phyloP scores from a whole-genome alignment of 2,888 invertebrate genomes.

The Athrips mouffetella region DNA sequence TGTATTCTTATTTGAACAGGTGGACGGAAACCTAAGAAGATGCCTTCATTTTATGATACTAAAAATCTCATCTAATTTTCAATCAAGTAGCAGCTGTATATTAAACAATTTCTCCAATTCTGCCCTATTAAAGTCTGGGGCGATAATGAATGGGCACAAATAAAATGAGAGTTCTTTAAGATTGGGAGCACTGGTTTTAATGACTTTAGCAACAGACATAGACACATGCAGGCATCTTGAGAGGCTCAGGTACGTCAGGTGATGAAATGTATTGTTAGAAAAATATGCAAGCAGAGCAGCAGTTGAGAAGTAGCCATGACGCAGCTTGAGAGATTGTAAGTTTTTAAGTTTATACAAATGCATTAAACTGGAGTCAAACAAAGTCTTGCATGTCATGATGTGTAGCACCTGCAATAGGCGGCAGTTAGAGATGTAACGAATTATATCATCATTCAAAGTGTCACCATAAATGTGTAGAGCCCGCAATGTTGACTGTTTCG shows the following conservation, averaged over 20 bases:
- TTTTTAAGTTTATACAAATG: constrained; percentile 66
- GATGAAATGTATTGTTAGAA: constrained; percentile 67
- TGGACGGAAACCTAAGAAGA: constrained; percentile 49
- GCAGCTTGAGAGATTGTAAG: constrained; percentile 67
- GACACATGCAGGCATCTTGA: constrained; percentile 72
- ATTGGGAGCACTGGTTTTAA: constrained; percentile 70
- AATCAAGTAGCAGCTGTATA: constrained; percentile 71
- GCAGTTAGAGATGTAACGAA: constrained; percentile 65
- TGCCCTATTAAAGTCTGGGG: constrained; percentile 63
- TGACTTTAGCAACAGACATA: constrained; percentile 68
- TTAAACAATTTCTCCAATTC: constrained; percentile 72
- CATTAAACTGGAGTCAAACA: constrained; percentile 72
- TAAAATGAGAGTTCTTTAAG: constrained; percentile 72
- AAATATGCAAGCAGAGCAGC: constrained; percentile 70
- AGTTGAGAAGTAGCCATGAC: constrained; percentile 74
- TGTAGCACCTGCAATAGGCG: constrained; percentile 63
- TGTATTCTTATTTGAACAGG: constrained; percentile 12
- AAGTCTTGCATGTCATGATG: constrained; percentile 74
- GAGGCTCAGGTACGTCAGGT: constrained; percentile 66
- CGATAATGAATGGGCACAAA: constrained; percentile 70
- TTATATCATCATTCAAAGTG: constrained; percentile 71
- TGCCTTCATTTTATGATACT: constrained; percentile 26
- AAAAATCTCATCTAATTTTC: constrained; percentile 36
- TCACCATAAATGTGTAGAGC: constrained; percentile 73
- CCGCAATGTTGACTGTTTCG: constrained; percentile 59